Percentiles rank a stretch among this genome's conserved stretches.
Evolutionary conservation across 2,888 invertebrate species (phyloP).

Genomic region (Polymixis lichenea): DNA sequence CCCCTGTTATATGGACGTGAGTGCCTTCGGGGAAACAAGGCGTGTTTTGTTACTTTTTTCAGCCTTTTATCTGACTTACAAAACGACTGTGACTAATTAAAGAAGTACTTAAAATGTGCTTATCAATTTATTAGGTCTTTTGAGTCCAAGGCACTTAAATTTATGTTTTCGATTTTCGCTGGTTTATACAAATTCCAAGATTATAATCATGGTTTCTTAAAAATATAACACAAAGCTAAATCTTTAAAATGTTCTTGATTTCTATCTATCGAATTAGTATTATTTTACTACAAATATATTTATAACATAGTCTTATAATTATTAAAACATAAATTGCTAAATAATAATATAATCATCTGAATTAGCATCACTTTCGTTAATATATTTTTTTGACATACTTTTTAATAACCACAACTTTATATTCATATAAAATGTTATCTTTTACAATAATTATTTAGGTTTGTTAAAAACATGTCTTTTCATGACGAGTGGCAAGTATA

Average conservation of each 20-base stretch:
- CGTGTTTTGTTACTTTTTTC: no score
- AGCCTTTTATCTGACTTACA: no score
- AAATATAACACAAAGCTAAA: neutral
- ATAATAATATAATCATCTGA: slow-evolving; percentile 19
- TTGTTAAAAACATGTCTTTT: neutral
- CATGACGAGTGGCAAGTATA: neutral
- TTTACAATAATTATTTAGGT: slow-evolving; percentile 6
- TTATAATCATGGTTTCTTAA: slow-evolving; percentile 19
- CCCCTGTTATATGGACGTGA: no score
- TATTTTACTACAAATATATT: slow-evolving; percentile 13
- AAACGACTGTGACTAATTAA: neutral
- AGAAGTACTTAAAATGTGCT: slow-evolving; percentile 1
- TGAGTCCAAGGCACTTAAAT: slow-evolving; percentile 52
- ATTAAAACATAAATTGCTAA: neutral
- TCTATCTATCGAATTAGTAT: neutral
- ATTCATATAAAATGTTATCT: neutral
- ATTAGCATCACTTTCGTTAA: slow-evolving; percentile 6
- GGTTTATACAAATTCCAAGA: slow-evolving; percentile 17
- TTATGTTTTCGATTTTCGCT: slow-evolving; percentile 35
- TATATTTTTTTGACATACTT: neutral
- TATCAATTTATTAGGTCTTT: slow-evolving; percentile 54
- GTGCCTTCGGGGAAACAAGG: no score
- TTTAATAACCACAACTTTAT: slow-evolving; percentile 2
- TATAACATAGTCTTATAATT: slow-evolving; percentile 11
- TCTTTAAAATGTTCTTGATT: neutral